Conservation (phyloP, 2,113 vertebrate genomes). For the Chiloscyllium plagiosum region DNA sequence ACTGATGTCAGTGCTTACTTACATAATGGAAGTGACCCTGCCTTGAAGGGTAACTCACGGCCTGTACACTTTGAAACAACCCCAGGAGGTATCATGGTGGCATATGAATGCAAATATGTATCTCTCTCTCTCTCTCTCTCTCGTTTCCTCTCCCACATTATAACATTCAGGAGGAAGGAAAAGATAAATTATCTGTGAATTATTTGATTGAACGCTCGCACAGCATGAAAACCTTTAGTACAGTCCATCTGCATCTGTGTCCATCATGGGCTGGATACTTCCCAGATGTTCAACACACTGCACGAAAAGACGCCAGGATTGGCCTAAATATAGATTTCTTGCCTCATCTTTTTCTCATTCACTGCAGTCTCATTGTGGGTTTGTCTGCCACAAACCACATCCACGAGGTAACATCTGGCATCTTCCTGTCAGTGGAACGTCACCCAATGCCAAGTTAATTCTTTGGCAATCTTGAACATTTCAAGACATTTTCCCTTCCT, state of each 20-base stretch:
- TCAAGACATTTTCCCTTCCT: background rate
- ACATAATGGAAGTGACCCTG: background rate
- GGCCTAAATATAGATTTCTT: background rate
- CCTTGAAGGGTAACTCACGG: background rate
- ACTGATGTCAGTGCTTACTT: background rate
- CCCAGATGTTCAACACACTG: background rate
- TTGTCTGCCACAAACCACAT: background rate
- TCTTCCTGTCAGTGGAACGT: background rate
- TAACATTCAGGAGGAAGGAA: background rate
- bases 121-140: background rate
- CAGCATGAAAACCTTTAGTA: background rate
- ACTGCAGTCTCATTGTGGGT: background rate
- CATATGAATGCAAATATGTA: background rate
- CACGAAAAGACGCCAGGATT: background rate
- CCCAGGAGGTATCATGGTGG: too few species aligned
- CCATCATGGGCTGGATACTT: background rate
- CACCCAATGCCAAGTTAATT: background rate
- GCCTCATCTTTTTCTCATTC: background rate
- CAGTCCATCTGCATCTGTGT: background rate
- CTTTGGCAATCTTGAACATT: background rate
- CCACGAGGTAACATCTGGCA: conserved; percentile 2
- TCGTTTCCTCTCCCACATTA: background rate
- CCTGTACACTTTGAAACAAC: background rate
- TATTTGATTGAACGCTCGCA: background rate
- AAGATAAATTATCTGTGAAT: background rate